Conservation (phyloP, 2,888 invertebrate genomes). For the Polydesmus complanatus region DNA sequence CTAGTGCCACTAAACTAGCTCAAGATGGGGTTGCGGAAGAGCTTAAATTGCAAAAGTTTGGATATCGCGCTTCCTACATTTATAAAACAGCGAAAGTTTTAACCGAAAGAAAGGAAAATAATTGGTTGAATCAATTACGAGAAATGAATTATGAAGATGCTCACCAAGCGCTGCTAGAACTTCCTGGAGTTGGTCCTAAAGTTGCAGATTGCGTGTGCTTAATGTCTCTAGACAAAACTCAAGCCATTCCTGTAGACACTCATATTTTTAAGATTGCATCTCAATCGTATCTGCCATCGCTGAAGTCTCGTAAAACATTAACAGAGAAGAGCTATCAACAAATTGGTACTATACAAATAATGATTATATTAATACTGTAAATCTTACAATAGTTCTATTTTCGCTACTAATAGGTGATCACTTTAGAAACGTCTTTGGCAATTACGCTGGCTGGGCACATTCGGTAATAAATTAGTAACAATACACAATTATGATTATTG, state of each 20-base stretch:
- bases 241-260: slow-evolving; percentile 87
- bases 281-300: slow-evolving; percentile 60
- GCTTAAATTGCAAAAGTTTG: slow-evolving; percentile 46
- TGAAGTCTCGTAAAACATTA: slow-evolving; percentile 57
- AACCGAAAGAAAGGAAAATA: slow-evolving; percentile 37
- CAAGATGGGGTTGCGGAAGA: slow-evolving; percentile 49
- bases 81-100: slow-evolving; percentile 57
- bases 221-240: slow-evolving; percentile 81
- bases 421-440: slow-evolving; percentile 67
- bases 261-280: slow-evolving; percentile 87
- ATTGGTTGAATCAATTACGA: slow-evolving; percentile 59
- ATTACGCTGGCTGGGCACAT: slow-evolving; percentile 88
- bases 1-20: slow-evolving; percentile 50
- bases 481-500: no score
- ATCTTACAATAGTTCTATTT: slow-evolving; percentile 16
- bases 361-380: no score
- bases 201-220: slow-evolving; percentile 95
- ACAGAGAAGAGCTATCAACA: slow-evolving; percentile 72
- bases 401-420: slow-evolving; percentile 43
- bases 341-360: slow-evolving; percentile 44
- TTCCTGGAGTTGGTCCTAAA: slow-evolving; percentile 88
- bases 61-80: slow-evolving; percentile 71
- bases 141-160: slow-evolving; percentile 56
- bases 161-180: slow-evolving; percentile 52
- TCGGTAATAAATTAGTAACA: no score